Conservation (phyloP, 2,113 vertebrate species). For the Mobula birostris region DNA sequence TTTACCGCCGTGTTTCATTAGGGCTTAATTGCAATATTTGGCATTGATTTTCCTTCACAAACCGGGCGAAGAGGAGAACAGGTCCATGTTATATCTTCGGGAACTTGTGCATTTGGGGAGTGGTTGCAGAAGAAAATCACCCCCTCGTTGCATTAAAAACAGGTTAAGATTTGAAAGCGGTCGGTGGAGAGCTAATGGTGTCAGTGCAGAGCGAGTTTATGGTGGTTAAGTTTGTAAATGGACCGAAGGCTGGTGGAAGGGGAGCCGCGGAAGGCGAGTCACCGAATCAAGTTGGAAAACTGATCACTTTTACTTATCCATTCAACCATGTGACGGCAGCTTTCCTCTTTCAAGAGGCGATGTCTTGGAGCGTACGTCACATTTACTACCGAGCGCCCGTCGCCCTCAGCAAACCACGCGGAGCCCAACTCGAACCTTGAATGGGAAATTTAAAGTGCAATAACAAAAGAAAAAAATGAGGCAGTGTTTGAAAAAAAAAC, state of each 20-base stretch:
- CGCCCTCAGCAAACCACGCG: neutral
- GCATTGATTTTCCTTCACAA: neutral
- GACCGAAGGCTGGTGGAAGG: neutral
- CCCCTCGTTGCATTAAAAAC: neutral
- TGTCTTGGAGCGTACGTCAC: neutral
- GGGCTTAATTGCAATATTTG: neutral
- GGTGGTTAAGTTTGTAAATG: conserved; percentile 18
- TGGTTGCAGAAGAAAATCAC: neutral
- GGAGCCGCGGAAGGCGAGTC: neutral
- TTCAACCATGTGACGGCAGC: conserved; percentile 1
- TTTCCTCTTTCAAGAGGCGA: neutral
- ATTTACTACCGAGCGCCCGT: neutral
- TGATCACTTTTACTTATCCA: conserved; percentile 19
- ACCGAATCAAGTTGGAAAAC: neutral
- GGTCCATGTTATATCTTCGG: neutral
- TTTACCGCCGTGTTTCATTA: neutral
- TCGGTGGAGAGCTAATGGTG: neutral
- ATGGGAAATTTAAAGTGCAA: neutral
- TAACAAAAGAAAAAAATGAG: neutral
- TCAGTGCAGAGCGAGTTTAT: neutral
- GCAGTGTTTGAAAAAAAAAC: neutral
- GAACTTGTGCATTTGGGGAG: neutral
- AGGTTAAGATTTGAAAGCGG: neutral
- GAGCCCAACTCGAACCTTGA: neutral
- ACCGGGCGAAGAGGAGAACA: neutral